phyloP scores from a whole-genome alignment of 2,888 invertebrate species.

The Scotopteryx bipunctaria region DNA sequence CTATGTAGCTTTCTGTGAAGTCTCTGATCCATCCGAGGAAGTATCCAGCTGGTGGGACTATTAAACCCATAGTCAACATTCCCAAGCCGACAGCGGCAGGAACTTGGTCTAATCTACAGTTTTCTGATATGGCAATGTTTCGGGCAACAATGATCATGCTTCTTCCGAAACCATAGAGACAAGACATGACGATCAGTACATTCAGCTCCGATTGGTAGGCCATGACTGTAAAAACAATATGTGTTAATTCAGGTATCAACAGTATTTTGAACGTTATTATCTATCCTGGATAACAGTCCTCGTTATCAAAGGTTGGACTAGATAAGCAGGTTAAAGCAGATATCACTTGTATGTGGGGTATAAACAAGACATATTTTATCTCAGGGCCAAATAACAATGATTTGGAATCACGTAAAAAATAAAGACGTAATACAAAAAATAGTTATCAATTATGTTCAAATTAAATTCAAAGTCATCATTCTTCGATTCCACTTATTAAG shows the following conservation, averaged over 20 bases:
- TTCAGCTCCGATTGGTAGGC: slow-evolving; percentile 83
- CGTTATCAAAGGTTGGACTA: slow-evolving; percentile 13
- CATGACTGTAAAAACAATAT: slow-evolving; percentile 82
- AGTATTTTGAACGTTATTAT: neutral
- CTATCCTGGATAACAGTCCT: slow-evolving; percentile 3
- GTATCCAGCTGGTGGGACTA: slow-evolving; percentile 86
- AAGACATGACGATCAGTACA: slow-evolving; percentile 80
- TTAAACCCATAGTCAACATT: slow-evolving; percentile 88
- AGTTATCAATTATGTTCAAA: no score
- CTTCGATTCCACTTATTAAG: no score
- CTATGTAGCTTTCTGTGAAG: slow-evolving; percentile 83
- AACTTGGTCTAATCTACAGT: slow-evolving; percentile 82
- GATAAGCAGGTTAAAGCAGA: slow-evolving; percentile 16
- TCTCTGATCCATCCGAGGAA: slow-evolving; percentile 87
- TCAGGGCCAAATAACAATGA: slow-evolving; percentile 22
- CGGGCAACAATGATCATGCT: slow-evolving; percentile 89
- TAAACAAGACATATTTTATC: slow-evolving; percentile 12
- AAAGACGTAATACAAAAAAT: slow-evolving; percentile 11
- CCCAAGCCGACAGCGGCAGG: slow-evolving; percentile 88
- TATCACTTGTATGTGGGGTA: slow-evolving; percentile 17
- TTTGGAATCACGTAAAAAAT: slow-evolving; percentile 17
- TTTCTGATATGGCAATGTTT: slow-evolving; percentile 87
- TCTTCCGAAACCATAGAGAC: slow-evolving; percentile 87
- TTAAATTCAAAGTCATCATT: no score
- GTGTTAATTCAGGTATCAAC: no score